These are phyloP conservation scores for Anolis sagrei DNA, from an alignment of 2,113 vertebrate genomes.

Conservation along the genomic window DNA sequence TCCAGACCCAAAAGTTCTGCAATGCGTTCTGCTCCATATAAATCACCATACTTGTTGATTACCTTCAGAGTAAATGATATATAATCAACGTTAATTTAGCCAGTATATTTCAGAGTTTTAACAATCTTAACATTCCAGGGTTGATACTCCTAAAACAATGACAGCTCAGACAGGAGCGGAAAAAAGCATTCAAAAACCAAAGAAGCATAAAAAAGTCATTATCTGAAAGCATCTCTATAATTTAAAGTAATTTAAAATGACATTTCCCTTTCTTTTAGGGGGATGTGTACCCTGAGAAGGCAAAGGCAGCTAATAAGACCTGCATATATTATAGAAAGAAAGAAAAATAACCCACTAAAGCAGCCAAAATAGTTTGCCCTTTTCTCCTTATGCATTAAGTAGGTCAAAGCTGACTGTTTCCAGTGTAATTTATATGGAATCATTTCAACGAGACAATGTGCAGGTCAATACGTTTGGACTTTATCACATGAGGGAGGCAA, in stretches of 20 bases:
- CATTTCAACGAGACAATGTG: slow-evolving; percentile 14
- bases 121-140: not conserved
- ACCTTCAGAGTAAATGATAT: slow-evolving; percentile 78
- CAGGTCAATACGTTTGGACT: not conserved
- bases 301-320: slow-evolving; percentile 57
- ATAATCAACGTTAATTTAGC: slow-evolving; percentile 28
- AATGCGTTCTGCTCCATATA: slow-evolving; percentile 95
- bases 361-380: slow-evolving; percentile 52
- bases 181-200: slow-evolving; percentile 23
- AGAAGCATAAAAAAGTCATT: slow-evolving; percentile 53
- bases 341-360: slow-evolving; percentile 42
- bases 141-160: slow-evolving; percentile 50
- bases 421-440: not conserved
- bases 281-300: slow-evolving; percentile 52
- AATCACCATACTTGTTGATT: slow-evolving; percentile 97
- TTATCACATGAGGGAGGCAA: too few species aligned
- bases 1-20: slow-evolving; percentile 96
- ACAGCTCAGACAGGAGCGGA: slow-evolving; percentile 44
- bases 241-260: slow-evolving; percentile 58
- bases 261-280: slow-evolving; percentile 58
- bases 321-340: slow-evolving; percentile 40
- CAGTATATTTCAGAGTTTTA: slow-evolving; percentile 10
- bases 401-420: slow-evolving; percentile 12
- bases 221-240: slow-evolving; percentile 60
- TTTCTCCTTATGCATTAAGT: slow-evolving; percentile 37